phyloP scores from a whole-genome alignment of 1,140 invertebrate genomes.

The Epicauta chinensis region DNA sequence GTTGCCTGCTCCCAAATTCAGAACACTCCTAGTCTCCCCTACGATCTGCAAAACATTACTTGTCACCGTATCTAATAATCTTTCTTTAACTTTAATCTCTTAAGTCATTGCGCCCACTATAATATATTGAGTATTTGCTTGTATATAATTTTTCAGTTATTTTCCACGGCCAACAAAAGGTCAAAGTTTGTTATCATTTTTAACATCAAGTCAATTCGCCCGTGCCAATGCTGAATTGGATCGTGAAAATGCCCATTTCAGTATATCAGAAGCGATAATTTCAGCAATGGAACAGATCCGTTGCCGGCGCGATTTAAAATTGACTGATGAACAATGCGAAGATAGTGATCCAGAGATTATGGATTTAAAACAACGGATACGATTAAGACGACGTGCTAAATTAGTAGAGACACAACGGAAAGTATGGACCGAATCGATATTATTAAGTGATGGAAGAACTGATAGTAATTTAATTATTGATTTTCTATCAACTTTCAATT shows the following conservation, averaged over 20 bases:
- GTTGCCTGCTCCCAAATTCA: too few relatives aligned
- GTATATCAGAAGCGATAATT: conserved; percentile 77
- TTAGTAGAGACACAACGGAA: conserved; percentile 45
- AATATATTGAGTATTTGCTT: neutral
- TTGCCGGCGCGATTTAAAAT: conserved; percentile 39
- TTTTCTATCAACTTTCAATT: conserved; percentile 16
- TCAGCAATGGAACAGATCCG: conserved; percentile 72
- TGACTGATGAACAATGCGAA: conserved; percentile 47
- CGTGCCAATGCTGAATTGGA: conserved; percentile 71
- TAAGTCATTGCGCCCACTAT: too few relatives aligned
- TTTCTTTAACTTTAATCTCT: too few relatives aligned
- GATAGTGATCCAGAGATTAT: conserved; percentile 67
- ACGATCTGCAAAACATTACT: too few relatives aligned
- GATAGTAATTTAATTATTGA: conserved; percentile 49
- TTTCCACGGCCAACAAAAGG: conserved; percentile 62
- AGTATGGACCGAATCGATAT: conserved; percentile 20
- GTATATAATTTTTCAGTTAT: conserved; percentile 39
- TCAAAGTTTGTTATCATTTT: conserved; percentile 67
- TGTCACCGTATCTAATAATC: too few relatives aligned
- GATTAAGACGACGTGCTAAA: conserved; percentile 50
- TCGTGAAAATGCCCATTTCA: conserved; percentile 83
- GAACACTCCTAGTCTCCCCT: too few relatives aligned
- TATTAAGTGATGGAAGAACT: conserved; percentile 50
- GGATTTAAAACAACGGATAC: conserved; percentile 57
- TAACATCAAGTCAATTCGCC: conserved; percentile 65